Conservation (phyloP, 1,140 invertebrate genomes). For the Leptopilina boulardi region DNA sequence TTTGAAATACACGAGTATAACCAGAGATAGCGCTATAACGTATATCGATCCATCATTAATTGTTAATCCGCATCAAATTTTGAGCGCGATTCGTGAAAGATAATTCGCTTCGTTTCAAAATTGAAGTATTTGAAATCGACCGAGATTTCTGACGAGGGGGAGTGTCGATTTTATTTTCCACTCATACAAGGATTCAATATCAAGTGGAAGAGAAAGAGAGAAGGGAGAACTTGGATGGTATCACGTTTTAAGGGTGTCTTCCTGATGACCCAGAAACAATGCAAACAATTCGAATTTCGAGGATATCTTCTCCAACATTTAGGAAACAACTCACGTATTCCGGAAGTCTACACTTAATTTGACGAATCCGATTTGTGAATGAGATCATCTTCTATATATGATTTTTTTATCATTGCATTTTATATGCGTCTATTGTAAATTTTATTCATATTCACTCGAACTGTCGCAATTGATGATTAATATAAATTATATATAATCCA, state of each 20-base stretch:
- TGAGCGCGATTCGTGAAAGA: conserved; percentile 41
- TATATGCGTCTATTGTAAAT: background rate
- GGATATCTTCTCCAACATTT: background rate
- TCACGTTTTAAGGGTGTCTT: conserved; percentile 37
- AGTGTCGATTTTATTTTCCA: conserved; percentile 41
- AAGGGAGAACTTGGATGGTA: conserved; percentile 16
- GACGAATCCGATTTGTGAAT: conserved; percentile 16
- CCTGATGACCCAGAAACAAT: conserved; percentile 40
- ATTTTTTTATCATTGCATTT: background rate
- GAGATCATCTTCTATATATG: conserved; percentile 11
- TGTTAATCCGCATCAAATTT: conserved; percentile 46
- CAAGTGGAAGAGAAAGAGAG: background rate
- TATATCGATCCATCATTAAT: conserved; percentile 54
- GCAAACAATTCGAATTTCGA: conserved; percentile 41
- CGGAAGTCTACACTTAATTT: conserved; percentile 17
- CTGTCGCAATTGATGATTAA: background rate
- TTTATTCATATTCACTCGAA: background rate
- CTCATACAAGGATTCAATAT: background rate
- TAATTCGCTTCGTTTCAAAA: conserved; percentile 41
- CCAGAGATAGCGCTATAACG: conserved; percentile 24
- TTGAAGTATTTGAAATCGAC: conserved; percentile 33
- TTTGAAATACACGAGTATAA: background rate
- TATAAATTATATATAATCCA: too few species aligned
- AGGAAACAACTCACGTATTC: conserved; percentile 14
- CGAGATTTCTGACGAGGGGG: conserved; percentile 38